These are phyloP conservation scores for Pissodes strobi DNA, from an alignment of 1,140 invertebrate genomes.

Conservation along the genomic window DNA sequence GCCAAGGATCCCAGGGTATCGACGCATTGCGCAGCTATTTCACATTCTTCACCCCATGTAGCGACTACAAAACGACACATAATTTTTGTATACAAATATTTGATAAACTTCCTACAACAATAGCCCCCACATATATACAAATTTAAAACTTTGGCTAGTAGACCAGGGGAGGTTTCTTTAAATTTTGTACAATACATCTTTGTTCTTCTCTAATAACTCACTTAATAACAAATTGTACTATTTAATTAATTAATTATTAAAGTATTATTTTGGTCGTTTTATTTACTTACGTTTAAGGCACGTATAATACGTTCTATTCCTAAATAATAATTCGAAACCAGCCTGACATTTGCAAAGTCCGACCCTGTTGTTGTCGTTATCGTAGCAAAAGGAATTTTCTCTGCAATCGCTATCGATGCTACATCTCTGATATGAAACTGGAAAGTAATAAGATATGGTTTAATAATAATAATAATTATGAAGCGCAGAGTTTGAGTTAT, in stretches of 20 bases:
- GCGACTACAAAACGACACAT: conserved; percentile 20
- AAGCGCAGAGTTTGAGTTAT: too few relatives aligned
- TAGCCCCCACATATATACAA: too few relatives aligned
- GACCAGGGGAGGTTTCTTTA: too few relatives aligned
- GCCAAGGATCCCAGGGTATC: conserved; percentile 14
- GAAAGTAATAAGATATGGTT: conserved; percentile 2
- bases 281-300: conserved; percentile 36
- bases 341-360: conserved; percentile 38
- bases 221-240: too few relatives aligned
- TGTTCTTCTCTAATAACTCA: too few relatives aligned
- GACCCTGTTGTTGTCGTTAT: conserved; percentile 34
- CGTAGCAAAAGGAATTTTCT: conserved; percentile 41
- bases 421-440: conserved; percentile 38
- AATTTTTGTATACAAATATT: neutral
- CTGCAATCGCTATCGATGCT: conserved; percentile 30
- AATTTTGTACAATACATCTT: too few relatives aligned
- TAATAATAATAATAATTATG: neutral
- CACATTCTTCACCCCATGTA: conserved; percentile 17
- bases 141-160: too few relatives aligned
- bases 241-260: neutral
- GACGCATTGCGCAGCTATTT: conserved; percentile 15
- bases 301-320: conserved; percentile 38
- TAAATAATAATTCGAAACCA: conserved; percentile 36
- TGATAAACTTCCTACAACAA: too few relatives aligned
- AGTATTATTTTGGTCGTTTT: neutral